A percentile compares a stretch with the other conserved stretches of the same genome.
Conservation (phyloP, 2,888 invertebrate species). For the Tetranychus truncatus region DNA sequence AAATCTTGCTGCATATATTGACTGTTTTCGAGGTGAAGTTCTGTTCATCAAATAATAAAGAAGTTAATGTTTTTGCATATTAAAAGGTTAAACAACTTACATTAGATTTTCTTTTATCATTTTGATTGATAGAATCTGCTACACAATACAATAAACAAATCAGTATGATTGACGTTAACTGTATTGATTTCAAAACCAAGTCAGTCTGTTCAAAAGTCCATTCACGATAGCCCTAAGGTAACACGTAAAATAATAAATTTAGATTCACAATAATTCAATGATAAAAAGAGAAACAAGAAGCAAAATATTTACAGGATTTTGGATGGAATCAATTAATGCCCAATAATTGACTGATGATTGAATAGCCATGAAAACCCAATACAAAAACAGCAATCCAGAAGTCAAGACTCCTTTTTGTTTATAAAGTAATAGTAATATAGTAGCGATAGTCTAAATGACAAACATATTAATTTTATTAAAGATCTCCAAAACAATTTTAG, state of each 20-base stretch:
- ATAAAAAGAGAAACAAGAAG: too few relatives aligned
- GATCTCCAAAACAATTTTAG: neutral
- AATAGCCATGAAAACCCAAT: conserved; percentile 46
- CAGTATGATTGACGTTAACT: neutral
- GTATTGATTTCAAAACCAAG: neutral
- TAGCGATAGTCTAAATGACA: neutral
- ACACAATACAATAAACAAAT: neutral
- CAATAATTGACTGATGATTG: neutral
- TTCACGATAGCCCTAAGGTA: neutral
- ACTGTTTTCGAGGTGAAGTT: too few relatives aligned
- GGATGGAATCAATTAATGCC: neutral
- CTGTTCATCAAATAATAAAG: too few relatives aligned
- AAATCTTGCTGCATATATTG: too few relatives aligned
- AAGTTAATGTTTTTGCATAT: neutral
- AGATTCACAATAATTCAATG: neutral
- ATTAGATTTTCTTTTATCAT: neutral
- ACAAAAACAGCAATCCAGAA: conserved; percentile 72
- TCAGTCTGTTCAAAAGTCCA: neutral
- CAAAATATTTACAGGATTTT: neutral
- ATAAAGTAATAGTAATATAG: conserved; percentile 32
- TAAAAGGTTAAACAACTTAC: neutral
- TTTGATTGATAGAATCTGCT: neutral
- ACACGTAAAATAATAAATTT: neutral
- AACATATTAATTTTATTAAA: neutral
- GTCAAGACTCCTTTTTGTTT: conserved; percentile 65